These are phyloP conservation scores for Albula glossodonta DNA, from an alignment of 2,113 vertebrate species.

Conservation along the genomic window DNA sequence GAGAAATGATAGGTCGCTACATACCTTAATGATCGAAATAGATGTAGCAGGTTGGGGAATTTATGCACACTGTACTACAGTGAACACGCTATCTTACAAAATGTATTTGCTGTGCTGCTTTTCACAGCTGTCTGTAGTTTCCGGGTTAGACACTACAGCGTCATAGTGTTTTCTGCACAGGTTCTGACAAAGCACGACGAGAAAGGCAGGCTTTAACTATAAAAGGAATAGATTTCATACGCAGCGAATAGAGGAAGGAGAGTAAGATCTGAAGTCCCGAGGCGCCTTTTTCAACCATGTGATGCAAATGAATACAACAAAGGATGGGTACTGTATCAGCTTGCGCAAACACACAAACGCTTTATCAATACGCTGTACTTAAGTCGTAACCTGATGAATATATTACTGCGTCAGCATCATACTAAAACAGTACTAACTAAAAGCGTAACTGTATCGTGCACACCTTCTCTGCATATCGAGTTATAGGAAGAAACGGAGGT, in stretches of 20 bases:
- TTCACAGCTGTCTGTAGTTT: conserved; percentile 49
- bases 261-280: conserved; percentile 46
- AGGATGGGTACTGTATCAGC: background rate
- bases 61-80: conserved; percentile 5
- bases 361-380: background rate
- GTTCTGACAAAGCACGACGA: conserved; percentile 47
- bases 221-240: conserved; percentile 71
- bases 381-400: too few species aligned
- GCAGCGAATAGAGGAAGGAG: conserved; percentile 60
- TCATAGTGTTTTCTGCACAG: conserved; percentile 58
- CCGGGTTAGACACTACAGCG: conserved; percentile 63
- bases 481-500: too few species aligned
- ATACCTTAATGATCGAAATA: background rate
- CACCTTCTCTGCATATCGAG: too few species aligned
- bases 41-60: background rate
- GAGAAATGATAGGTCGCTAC: background rate
- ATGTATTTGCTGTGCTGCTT: background rate
- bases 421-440: too few species aligned
- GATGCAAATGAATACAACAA: background rate
- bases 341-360: background rate
- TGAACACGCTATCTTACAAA: background rate
- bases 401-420: too few species aligned
- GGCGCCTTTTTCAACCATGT: conserved; percentile 17
- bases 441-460: too few species aligned
- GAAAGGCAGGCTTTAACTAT: conserved; percentile 67